Percentiles rank a stretch among this genome's conserved stretches.
phyloP scores from a whole-genome alignment of 1,140 invertebrate genomes.

The Lutraria rhynchaena region DNA sequence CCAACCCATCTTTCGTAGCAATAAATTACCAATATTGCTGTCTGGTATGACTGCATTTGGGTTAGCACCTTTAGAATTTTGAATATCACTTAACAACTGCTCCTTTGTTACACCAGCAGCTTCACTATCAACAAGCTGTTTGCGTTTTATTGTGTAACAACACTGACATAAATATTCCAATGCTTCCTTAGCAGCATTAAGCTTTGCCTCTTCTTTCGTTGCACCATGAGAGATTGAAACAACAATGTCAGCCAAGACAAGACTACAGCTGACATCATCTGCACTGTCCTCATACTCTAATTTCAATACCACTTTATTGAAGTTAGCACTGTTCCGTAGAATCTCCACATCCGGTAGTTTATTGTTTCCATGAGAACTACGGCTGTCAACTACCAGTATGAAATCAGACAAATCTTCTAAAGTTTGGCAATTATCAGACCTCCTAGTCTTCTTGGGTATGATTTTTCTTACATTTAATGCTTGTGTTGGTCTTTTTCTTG shows the following conservation, averaged over 20 bases:
- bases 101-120: conserved; percentile 67
- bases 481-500: conserved; percentile 2
- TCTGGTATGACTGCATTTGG: conserved; percentile 71
- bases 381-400: conserved; percentile 24
- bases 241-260: conserved; percentile 55
- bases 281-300: conserved; percentile 48
- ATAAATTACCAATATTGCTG: conserved; percentile 86
- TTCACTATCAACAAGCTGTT: conserved; percentile 83
- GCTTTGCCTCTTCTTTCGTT: conserved; percentile 65
- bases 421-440: conserved; percentile 6
- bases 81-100: conserved; percentile 83
- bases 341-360: conserved; percentile 8
- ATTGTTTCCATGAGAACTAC: neutral
- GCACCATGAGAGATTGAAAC: conserved; percentile 57
- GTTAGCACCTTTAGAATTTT: conserved; percentile 2
- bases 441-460: conserved; percentile 3
- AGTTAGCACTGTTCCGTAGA: conserved; percentile 54
- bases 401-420: conserved; percentile 56
- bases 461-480: neutral
- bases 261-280: conserved; percentile 64
- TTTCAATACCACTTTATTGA: conserved; percentile 56
- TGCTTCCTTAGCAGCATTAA: conserved; percentile 61
- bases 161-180: conserved; percentile 67
- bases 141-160: conserved; percentile 83
- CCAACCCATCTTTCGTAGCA: conserved; percentile 93